Evolutionary conservation across 2,113 vertebrate species (phyloP), one percentile per base, ranked within the genome.

Genomic region (Panurus biarmicus): DNA sequence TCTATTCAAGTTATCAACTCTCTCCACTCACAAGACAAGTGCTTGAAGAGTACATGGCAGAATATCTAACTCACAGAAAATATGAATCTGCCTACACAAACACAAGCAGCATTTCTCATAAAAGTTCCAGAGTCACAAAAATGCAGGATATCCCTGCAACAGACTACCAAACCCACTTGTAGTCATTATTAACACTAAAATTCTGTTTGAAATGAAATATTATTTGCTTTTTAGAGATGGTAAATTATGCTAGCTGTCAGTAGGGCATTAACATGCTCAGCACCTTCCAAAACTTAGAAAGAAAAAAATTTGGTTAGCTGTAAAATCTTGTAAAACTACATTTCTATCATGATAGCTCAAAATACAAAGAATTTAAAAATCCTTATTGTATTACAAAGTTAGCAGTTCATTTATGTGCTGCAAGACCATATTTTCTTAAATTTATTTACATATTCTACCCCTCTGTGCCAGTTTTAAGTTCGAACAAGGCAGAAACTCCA

Each of bases 261-360:
- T 3, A 85, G 10, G 11, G 67, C 31, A 38, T 9, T 2, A 47
- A 48, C 1, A 0, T 11, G 33, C 35, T 62, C 12, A 73, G 28
- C 8, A 87, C 5, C 31, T 78, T 81, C 21, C 47, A 51, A n/a
- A 91, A 70, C 17, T 26, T 9, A 74, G 24, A 90, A 88, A 51
- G 2, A 75, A n/a, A 80, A 73, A 47, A 6, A 5, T 23, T 40
- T 69, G 15, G 7, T 54, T 89, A 70, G 15, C 20, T 14, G 3
- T 14, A 71, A 14, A 84, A 60, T 36, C 8, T 42, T 51, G 11
- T n/a, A 24, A 70, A 72, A 80, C 47, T 47, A 60, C 5, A 45
- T 42, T 36, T 67, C 38, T 44, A 7, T 12, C 25, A 62, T 78
- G 64, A 22, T 18, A 81, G 26, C 20, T 54, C 29, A 15, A 78